These are phyloP conservation scores for Salarias fasciatus DNA, from an alignment of 2,797 vertebrate genomes.

Conservation along the genomic window DNA sequence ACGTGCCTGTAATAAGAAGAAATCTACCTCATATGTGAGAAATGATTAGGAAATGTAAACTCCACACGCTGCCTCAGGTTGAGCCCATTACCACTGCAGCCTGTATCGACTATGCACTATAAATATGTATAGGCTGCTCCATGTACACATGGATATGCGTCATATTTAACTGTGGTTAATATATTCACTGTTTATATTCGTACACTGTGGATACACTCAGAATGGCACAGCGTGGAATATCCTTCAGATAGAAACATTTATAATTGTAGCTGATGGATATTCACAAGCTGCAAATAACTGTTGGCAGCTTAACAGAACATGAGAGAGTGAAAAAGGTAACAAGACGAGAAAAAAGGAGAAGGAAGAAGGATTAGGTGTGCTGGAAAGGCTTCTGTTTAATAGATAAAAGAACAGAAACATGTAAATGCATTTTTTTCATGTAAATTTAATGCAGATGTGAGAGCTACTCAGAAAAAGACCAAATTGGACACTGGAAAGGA, in stretches of 20 bases:
- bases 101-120: neutral
- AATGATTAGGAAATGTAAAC: neutral
- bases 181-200: neutral
- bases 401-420: no score
- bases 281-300: neutral
- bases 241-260: neutral
- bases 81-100: neutral
- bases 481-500: no score
- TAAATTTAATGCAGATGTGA: no score
- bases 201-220: neutral
- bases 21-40: neutral
- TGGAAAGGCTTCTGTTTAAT: no score
- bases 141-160: neutral
- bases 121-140: neutral
- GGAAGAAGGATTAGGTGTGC: no score
- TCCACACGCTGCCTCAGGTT: neutral
- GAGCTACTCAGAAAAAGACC: no score
- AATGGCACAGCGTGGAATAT: neutral
- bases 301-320: no score
- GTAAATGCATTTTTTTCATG: no score
- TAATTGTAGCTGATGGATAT: constrained; percentile 1
- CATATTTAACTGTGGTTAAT: neutral
- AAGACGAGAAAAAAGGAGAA: no score
- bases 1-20: neutral
- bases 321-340: no score